Base-by-base conservation (phyloP, 1,140 invertebrate species). In the Drosophila oshimai region DNA sequence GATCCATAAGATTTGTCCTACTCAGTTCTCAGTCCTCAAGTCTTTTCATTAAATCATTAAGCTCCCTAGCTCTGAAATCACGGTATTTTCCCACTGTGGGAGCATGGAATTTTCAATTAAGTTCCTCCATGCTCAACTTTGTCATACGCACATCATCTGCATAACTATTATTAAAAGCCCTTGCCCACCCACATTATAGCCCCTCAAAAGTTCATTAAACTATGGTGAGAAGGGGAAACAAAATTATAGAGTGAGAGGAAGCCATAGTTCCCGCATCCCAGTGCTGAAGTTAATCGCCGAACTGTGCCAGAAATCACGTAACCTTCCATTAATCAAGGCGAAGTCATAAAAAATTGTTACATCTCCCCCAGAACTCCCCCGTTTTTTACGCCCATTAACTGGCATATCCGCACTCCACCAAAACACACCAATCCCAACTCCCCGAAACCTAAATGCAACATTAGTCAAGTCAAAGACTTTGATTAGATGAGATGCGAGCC, bases 251-350 rank as follows among this genome's bases (percentile, higher is more conserved):
- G 39, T 42, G 22, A 28, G 15, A 26, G 34, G 49, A 20, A 6
- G 15, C 28, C 34, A 24, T 29, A 42, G 60, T 42, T 65, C 62
- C 55, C 70, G 37, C 62, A 58, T 71, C 26, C 46, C 57, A 31
- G 49, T 18, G 34, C 34, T 49, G 61, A 33, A 62, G 62, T 71
- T 86, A 87, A 86, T 86, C 81, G 57, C 61, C 44, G 20, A 87
- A 87, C 81, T 87, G 72, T 87, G 81, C 67, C 81, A 81, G 76
- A 86, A 87, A 87, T 86, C 80, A 86, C 80, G 81, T 87, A 87
- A 87, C 72, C 68, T 42, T 61, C 34, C 81, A 86, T 86, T 86
- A 86, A 86, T 87, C 81, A 87, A 68, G 50, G 49, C 13, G 13
- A 22, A 80, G 26, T 73, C 60, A 60, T 79, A 80, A 80, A 86